Percentiles rank a stretch among this genome's conserved stretches.
phyloP scores from a whole-genome alignment of 2,113 vertebrate species.

The Heterocephalus glaber region DNA sequence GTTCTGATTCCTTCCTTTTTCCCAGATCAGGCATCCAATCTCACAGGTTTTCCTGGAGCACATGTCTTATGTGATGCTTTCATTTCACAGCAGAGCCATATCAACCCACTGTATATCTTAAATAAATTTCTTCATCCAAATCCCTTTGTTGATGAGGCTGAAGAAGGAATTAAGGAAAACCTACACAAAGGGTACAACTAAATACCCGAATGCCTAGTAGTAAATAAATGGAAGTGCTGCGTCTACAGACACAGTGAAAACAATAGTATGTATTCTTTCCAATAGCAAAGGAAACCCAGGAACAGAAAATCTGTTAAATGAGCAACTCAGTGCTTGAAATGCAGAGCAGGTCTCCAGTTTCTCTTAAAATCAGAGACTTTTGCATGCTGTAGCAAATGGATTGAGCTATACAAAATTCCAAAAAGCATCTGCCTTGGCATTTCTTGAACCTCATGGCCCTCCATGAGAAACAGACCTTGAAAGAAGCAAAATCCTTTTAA shows the following conservation, averaged over 20 bases:
- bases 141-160: background rate
- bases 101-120: background rate
- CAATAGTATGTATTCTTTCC: background rate
- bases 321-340: background rate
- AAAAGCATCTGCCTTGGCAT: constrained; percentile 25
- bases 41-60: background rate
- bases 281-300: constrained; percentile 27
- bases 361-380: constrained; percentile 42
- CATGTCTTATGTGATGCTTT: constrained; percentile 3
- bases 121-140: background rate
- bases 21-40: background rate
- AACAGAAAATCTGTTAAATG: constrained; percentile 34
- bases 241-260: background rate
- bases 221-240: background rate
- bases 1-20: background rate
- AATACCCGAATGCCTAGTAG: background rate
- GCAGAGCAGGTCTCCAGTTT: constrained; percentile 14
- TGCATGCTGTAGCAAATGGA: background rate
- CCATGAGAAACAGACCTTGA: constrained; percentile 11
- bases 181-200: background rate
- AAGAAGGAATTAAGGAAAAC: constrained; percentile 5
- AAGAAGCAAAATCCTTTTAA: background rate
- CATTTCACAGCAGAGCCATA: background rate
- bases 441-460: constrained; percentile 48
- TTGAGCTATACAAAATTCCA: constrained; percentile 21